A percentile compares a stretch with the other conserved stretches of the same genome.
phyloP scores from a whole-genome alignment of 2,113 vertebrate species.

The Nerophis ophidion region DNA sequence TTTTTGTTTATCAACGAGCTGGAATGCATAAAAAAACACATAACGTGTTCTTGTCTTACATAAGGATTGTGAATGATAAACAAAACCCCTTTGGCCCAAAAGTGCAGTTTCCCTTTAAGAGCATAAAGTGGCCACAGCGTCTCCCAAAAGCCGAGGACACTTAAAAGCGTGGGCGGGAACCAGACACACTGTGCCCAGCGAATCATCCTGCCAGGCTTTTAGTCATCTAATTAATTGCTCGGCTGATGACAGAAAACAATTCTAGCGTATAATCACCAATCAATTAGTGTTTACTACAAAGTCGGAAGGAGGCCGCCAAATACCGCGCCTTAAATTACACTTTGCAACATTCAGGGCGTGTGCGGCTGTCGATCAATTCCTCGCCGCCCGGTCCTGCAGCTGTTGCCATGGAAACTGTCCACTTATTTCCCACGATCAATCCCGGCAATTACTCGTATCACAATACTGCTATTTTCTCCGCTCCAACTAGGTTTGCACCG shows the following conservation, averaged over 20 bases:
- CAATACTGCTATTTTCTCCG: constrained; percentile 38
- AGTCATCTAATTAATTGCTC: constrained; percentile 22
- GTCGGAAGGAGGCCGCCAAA: constrained; percentile 26
- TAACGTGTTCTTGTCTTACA: too few species aligned
- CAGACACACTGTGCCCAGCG: constrained; percentile 21
- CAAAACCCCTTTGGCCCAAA: too few species aligned
- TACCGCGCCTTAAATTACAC: constrained; percentile 33
- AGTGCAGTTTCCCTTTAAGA: too few species aligned
- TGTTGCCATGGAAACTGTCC: constrained; percentile 52
- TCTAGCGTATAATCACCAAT: constrained; percentile 33
- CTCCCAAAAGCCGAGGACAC: constrained; percentile 40
- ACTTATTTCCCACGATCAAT: constrained; percentile 30
- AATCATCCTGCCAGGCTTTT: not conserved
- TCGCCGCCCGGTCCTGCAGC: constrained; percentile 11
- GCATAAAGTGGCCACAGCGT: constrained; percentile 4
- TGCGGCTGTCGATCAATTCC: constrained; percentile 48
- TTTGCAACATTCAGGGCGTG: constrained; percentile 23
- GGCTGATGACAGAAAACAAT: constrained; percentile 37
- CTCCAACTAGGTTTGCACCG: constrained; percentile 18
- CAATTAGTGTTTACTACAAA: constrained; percentile 41
- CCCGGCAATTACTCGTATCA: constrained; percentile 35
- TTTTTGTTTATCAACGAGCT: too few species aligned
- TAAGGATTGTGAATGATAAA: too few species aligned
- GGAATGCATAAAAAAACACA: too few species aligned
- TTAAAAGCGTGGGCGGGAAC: constrained; percentile 32